Conservation (phyloP, 2,113 vertebrate species). For the Hyaena hyaena region DNA sequence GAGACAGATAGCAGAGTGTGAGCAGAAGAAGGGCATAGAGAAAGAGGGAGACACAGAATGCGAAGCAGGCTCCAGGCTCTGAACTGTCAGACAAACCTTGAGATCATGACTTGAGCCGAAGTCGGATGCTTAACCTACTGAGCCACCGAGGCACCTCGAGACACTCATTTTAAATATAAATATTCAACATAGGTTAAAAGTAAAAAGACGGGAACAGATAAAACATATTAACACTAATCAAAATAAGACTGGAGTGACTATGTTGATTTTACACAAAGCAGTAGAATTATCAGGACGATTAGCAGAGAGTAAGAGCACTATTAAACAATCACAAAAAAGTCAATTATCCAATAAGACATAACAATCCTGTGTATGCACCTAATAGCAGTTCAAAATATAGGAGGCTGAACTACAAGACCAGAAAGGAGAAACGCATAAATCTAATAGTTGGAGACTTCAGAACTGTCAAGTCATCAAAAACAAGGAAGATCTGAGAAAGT, state of each 20-base stretch:
- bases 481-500: neutral
- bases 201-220: neutral
- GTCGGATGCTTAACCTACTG: too few relatives aligned
- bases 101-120: too few relatives aligned
- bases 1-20: too few relatives aligned
- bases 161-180: too few relatives aligned
- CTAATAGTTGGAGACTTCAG: neutral
- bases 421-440: neutral
- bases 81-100: too few relatives aligned
- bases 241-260: neutral
- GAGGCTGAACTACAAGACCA: neutral
- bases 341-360: neutral
- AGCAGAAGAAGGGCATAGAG: too few relatives aligned
- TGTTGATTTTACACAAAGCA: neutral
- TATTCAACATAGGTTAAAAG: neutral
- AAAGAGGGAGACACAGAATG: too few relatives aligned
- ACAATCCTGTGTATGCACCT: neutral
- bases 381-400: neutral
- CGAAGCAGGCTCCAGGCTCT: too few relatives aligned
- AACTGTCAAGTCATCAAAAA: neutral
- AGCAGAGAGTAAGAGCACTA: neutral
- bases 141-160: too few relatives aligned
- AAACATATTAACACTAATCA: neutral
- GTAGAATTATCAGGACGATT: neutral
- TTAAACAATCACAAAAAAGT: neutral